A percentile compares a stretch with the other conserved stretches of the same genome.
Evolutionary conservation across 2,113 vertebrate genomes (phyloP).

Genomic region (Gobio gobio): DNA sequence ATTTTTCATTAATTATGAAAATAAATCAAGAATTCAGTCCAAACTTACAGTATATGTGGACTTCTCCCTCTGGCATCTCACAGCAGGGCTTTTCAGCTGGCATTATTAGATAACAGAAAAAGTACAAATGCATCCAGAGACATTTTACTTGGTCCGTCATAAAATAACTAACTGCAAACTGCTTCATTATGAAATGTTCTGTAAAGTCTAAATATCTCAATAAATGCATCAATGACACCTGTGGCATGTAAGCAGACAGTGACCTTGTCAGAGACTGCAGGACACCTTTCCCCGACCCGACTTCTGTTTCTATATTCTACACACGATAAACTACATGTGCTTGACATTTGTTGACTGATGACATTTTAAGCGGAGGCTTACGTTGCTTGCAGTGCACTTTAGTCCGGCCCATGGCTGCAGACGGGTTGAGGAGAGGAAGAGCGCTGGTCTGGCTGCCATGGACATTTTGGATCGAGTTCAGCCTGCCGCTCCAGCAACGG

Average conservation of each 20-base stretch:
- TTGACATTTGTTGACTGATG: neutral
- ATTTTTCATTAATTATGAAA: neutral
- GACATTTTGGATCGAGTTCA: conserved; percentile 55
- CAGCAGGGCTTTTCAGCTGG: conserved; percentile 55
- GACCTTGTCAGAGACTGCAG: conserved; percentile 21
- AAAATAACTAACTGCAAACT: neutral
- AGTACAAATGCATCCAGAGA: neutral
- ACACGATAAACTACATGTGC: neutral
- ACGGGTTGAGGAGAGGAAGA: conserved; percentile 51
- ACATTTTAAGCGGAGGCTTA: conserved; percentile 28
- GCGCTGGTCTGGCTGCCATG: conserved; percentile 39
- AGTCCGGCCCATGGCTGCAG: conserved; percentile 54
- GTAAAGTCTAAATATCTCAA: neutral
- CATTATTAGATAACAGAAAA: neutral
- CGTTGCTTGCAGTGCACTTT: conserved; percentile 25
- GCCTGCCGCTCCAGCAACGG: too few relatives aligned
- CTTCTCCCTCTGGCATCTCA: conserved; percentile 54
- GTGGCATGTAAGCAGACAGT: conserved; percentile 12
- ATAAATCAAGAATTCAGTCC: neutral
- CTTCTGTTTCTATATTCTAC: neutral
- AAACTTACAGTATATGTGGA: conserved; percentile 66
- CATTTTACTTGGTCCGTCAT: neutral
- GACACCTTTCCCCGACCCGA: neutral
- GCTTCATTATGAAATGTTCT: neutral
- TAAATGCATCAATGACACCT: neutral